Conservation (phyloP, 2,797 vertebrate species). For the Micrastur ruficollis region DNA sequence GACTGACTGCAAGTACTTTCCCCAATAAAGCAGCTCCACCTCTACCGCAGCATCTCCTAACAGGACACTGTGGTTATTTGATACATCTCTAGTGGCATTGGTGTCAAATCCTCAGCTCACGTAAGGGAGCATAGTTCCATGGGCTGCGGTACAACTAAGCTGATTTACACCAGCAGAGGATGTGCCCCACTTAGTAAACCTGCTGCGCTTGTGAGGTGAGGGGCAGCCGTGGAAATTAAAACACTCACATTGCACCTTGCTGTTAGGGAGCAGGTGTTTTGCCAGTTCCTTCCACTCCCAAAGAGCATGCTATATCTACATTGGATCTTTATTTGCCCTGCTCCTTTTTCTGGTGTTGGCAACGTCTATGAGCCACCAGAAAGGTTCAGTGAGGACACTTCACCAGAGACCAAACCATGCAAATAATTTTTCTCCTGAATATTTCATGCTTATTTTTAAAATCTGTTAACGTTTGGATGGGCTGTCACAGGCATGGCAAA, state of each 20-base stretch:
- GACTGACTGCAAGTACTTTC: neutral
- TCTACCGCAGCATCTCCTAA: neutral
- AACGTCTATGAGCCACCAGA: neutral
- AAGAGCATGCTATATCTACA: neutral
- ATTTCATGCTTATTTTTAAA: neutral
- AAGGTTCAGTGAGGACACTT: neutral
- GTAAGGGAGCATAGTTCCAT: neutral
- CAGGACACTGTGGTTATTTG: neutral
- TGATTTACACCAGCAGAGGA: neutral
- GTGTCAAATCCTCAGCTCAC: neutral
- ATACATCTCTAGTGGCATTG: accelerated
- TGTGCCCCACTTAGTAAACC: neutral
- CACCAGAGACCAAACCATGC: neutral
- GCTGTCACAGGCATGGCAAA: neutral
- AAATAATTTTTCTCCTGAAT: slow-evolving; percentile 1
- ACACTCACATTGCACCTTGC: neutral
- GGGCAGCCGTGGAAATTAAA: slow-evolving; percentile 25
- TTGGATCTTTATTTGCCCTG: neutral
- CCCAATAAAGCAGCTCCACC: neutral
- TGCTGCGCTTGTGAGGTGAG: neutral
- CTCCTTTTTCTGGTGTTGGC: neutral
- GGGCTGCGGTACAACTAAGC: neutral
- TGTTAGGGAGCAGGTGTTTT: neutral
- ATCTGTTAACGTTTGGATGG: neutral
- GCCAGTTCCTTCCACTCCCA: neutral